Base-by-base conservation (phyloP, 2,113 vertebrate species). In the Lasiurus cinereus region DNA sequence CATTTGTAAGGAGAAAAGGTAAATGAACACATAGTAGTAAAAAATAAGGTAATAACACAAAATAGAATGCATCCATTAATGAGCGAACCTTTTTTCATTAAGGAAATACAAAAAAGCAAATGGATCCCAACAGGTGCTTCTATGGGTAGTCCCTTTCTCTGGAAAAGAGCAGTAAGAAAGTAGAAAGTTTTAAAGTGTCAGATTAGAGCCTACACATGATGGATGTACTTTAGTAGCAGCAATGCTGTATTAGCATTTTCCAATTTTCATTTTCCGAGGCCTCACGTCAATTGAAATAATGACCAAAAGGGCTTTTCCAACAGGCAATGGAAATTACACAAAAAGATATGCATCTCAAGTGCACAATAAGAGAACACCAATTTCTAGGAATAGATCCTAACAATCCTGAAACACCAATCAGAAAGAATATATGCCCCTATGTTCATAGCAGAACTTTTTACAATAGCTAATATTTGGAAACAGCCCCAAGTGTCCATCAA, bases 11-110 rank as follows among this genome's bases (percentile, higher is more conserved):
- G 0, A 18, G 12, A 1, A 70, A 62, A 18, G 29, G 24, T 12
- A 31, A 72, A 33, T 7, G 14, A 39, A n/a, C 3, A 16, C 18
- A 54, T 3, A 10, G 22, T 16, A 22, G 56, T 72, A 62, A 90
- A 84, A 91, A 43, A 5, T 9, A 39, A 0, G 4, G 2, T 56
- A 4, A 15, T 15, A 11, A 2, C 0, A 0, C 24, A 29, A 50
- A 77, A 18, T 1, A 16, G 11, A 0, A 5, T 5, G 6, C 14
- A 33, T 19, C 16, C 12, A 14, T 27, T 8, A 19, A 22, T 5
- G 2, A 0, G 0, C 0, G 18, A 0, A 2, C 29, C 5, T 56
- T 11, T 29, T 36, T 31, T 78, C 18, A 5, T 7, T 8, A 72
- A 13, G 48, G 54, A 78, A 56, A 13, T 2, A 2, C 0, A 27